Evolutionary conservation across 2,888 invertebrate species (phyloP).

Genomic region (Diplazon laetatorius): DNA sequence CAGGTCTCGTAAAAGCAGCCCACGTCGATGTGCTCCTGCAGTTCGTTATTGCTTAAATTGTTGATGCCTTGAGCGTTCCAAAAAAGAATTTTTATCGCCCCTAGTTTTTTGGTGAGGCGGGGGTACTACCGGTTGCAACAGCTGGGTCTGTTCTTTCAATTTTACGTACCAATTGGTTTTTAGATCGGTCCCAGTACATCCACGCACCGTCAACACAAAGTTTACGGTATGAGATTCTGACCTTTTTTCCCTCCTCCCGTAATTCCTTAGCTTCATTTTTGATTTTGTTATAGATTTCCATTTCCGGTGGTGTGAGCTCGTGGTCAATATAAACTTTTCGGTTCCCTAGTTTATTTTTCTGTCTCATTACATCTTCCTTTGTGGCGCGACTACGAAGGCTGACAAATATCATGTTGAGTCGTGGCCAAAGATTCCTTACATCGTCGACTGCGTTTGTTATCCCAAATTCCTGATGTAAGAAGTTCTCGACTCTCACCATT

Average conservation of each 20-base stretch:
- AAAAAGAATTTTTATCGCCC: neutral
- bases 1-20: conserved; percentile 25
- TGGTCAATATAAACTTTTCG: conserved; percentile 33
- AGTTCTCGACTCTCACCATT: neutral
- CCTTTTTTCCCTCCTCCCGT: neutral
- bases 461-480: neutral
- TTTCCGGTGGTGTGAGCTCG: conserved; percentile 13
- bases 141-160: neutral
- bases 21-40: conserved; percentile 12
- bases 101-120: neutral
- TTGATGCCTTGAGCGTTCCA: conserved; percentile 26
- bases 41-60: conserved; percentile 6
- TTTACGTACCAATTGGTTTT: neutral
- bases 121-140: neutral
- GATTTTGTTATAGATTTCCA: conserved; percentile 14
- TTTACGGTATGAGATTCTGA: conserved; percentile 19
- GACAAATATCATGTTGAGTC: conserved; percentile 1
- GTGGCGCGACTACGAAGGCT: neutral
- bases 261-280: conserved; percentile 15
- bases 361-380: conserved; percentile 31
- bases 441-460: conserved; percentile 7
- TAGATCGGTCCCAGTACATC: conserved; percentile 11
- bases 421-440: neutral
- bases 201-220: conserved; percentile 10
- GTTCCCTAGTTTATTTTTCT: conserved; percentile 20